Conservation (phyloP, 2,888 invertebrate species). For the Diarsia dahlii region DNA sequence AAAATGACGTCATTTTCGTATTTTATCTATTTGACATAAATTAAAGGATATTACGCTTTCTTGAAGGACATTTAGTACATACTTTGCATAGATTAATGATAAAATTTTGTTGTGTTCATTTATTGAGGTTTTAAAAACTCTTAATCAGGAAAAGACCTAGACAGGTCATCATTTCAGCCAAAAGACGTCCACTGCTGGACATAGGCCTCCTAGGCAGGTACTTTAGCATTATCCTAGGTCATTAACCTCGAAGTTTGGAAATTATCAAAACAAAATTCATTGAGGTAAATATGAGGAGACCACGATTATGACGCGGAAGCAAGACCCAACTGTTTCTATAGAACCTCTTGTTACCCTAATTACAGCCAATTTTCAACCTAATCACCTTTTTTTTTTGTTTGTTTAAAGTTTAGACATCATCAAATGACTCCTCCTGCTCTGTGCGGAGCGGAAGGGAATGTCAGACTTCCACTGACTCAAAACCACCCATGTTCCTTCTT, state of each 20-base stretch:
- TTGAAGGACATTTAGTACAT: constrained; percentile 2
- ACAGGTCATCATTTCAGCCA: too few relatives aligned
- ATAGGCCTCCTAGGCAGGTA: too few relatives aligned
- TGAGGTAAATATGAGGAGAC: neutral
- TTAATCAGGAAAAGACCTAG: neutral
- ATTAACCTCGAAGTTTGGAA: neutral
- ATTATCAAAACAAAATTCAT: neutral
- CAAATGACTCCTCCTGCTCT: too few relatives aligned
- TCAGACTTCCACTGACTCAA: too few relatives aligned
- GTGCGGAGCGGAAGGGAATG: too few relatives aligned
- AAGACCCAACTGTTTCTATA: neutral
- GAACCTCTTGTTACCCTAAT: neutral
- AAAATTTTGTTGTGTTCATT: neutral
- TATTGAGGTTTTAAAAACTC: neutral
- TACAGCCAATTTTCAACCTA: neutral
- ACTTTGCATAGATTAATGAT: neutral
- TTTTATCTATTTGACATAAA: constrained; percentile 4
- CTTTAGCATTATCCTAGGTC: neutral
- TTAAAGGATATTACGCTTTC: neutral
- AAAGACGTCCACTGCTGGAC: too few relatives aligned
- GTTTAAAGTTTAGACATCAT: too few relatives aligned
- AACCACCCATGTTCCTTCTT: too few relatives aligned
- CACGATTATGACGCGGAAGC: neutral
- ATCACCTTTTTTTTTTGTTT: neutral
- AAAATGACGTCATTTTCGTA: constrained; percentile 4